Evolutionary conservation across 2,113 vertebrate species (phyloP).

Genomic region (Muntiacus reevesi): DNA sequence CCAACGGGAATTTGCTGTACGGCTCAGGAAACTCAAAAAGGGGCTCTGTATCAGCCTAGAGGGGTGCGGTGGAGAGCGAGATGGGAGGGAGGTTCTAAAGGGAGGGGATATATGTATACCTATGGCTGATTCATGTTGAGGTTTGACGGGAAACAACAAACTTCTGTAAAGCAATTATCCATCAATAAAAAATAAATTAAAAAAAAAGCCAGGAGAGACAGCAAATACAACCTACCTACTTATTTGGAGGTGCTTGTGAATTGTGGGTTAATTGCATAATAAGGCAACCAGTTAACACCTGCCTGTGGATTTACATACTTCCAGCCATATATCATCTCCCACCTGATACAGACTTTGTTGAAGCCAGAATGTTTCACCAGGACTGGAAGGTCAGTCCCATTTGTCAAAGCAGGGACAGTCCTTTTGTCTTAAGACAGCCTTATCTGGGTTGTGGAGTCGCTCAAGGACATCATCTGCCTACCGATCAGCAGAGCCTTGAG

Average conservation of each 20-base stretch:
- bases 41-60: background rate
- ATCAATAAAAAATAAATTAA: background rate
- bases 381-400: constrained; percentile 73
- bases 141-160: background rate
- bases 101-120: background rate
- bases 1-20: background rate
- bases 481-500: constrained; percentile 42
- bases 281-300: constrained; percentile 57
- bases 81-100: background rate
- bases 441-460: constrained; percentile 55
- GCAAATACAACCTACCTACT: constrained; percentile 36
- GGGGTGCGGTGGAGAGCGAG: background rate
- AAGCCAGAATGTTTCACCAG: constrained; percentile 46
- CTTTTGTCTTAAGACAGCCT: constrained; percentile 57
- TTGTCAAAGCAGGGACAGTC: constrained; percentile 73
- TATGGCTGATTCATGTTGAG: background rate
- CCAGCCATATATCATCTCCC: constrained; percentile 54
- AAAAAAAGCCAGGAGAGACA: constrained; percentile 41
- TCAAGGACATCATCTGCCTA: constrained; percentile 70
- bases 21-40: background rate
- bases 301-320: constrained; percentile 57
- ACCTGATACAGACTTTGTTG: constrained; percentile 44
- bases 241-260: constrained; percentile 38
- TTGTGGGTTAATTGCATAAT: constrained; percentile 61
- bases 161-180: background rate